Evolutionary conservation across 2,113 vertebrate species (phyloP).

Genomic region (Sinocyclocheilus anshuiensis): DNA sequence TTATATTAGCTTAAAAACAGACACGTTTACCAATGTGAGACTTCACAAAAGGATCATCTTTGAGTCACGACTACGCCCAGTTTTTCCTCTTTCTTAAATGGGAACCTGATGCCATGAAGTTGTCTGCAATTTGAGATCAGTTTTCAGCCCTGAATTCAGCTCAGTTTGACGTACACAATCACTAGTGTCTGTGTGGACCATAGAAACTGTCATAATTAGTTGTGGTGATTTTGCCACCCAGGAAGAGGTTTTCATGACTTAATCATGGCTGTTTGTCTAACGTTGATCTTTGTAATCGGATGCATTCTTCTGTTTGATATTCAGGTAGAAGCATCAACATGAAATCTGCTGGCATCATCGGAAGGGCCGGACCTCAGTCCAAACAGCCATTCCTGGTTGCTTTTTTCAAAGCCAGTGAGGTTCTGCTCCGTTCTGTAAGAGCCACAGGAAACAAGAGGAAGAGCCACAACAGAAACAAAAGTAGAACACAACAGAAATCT

Average conservation of each 20-base stretch:
- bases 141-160: slow-evolving; percentile 22
- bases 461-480: slow-evolving; percentile 93
- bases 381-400: slow-evolving; percentile 98
- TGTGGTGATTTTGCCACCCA: neutral
- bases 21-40: slow-evolving; percentile 11
- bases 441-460: slow-evolving; percentile 90
- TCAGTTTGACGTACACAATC: slow-evolving; percentile 13
- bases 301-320: slow-evolving; percentile 46
- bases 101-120: slow-evolving; percentile 31
- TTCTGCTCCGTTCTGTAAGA: slow-evolving; percentile 92
- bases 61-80: slow-evolving; percentile 17
- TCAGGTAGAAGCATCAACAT: slow-evolving; percentile 91
- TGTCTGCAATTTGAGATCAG: neutral
- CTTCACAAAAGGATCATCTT: slow-evolving; percentile 22
- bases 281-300: neutral
- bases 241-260: neutral
- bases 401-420: slow-evolving; percentile 98
- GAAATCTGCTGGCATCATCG: slow-evolving; percentile 92
- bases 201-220: neutral
- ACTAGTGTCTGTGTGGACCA: neutral
- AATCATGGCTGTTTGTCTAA: neutral
- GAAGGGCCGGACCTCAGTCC: slow-evolving; percentile 92
- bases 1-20: slow-evolving; percentile 3
- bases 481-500: slow-evolving; percentile 85
- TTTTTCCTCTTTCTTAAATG: slow-evolving; percentile 25